Evolutionary conservation across 2,888 invertebrate species (phyloP).

Genomic region (Aspidiotus destructor): DNA sequence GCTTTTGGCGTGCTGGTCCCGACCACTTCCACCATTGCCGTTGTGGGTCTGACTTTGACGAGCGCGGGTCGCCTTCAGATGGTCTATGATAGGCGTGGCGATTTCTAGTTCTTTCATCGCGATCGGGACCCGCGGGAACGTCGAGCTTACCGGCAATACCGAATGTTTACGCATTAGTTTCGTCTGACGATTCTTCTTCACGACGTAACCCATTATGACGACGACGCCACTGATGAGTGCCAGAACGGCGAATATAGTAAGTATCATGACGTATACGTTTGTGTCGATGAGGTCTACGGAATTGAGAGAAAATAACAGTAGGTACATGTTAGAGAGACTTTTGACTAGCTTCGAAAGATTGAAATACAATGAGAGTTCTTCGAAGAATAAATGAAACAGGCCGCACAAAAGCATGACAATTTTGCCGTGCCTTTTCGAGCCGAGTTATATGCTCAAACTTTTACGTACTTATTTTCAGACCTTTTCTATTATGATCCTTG

Average conservation of each 20-base stretch:
- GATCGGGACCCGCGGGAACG: slow-evolving; percentile 46
- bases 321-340: not conserved
- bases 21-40: slow-evolving; percentile 9
- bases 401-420: not conserved
- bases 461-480: slow-evolving; percentile 4
- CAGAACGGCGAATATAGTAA: slow-evolving; percentile 40
- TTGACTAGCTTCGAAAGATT: no score
- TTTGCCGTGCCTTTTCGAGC: not conserved
- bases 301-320: not conserved
- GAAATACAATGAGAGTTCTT: no score
- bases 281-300: not conserved
- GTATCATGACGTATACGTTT: not conserved
- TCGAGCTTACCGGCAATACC: slow-evolving; percentile 43
- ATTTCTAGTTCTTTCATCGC: slow-evolving; percentile 51
- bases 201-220: slow-evolving; percentile 48
- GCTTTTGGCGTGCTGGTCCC: slow-evolving; percentile 38
- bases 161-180: slow-evolving; percentile 55
- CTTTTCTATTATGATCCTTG: slow-evolving; percentile 33
- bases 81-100: slow-evolving; percentile 49
- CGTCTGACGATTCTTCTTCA: slow-evolving; percentile 56
- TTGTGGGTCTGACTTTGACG: slow-evolving; percentile 27
- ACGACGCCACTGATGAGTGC: slow-evolving; percentile 56
- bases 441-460: not conserved
- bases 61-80: slow-evolving; percentile 42
- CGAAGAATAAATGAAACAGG: not conserved